A percentile compares a stretch with the other conserved stretches of the same genome.
These are phyloP conservation scores for Yponomeuta cagnagella DNA, from an alignment of 2,888 invertebrate genomes.

Conservation along the genomic window DNA sequence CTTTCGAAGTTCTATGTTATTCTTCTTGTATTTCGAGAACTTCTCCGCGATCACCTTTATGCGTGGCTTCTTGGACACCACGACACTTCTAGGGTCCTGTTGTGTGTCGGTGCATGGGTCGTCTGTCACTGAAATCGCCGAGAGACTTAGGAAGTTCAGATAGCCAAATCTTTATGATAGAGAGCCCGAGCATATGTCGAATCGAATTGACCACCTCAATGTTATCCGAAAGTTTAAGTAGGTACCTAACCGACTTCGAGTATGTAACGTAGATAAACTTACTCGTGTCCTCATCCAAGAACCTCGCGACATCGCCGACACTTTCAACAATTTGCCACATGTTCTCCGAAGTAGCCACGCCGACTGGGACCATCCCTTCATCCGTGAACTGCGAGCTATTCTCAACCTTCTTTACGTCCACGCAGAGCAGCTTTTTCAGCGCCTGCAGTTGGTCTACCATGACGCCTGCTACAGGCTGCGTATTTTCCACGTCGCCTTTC, in stretches of 20 bases:
- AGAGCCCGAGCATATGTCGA: neutral
- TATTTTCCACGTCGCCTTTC: neutral
- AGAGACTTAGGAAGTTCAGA: neutral
- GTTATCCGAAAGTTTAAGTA: neutral
- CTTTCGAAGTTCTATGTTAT: constrained; percentile 49
- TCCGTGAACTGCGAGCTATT: neutral
- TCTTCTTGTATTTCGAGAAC: constrained; percentile 45
- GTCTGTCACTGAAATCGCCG: neutral
- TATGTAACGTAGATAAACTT: neutral
- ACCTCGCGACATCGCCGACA: neutral
- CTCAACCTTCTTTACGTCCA: neutral
- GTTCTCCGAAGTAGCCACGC: neutral
- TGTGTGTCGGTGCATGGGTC: neutral
- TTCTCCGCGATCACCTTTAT: constrained; percentile 57
- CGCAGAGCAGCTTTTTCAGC: neutral
- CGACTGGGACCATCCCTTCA: neutral
- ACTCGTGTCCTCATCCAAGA: neutral
- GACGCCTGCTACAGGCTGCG: neutral
- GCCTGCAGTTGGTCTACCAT: neutral
- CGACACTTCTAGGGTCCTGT: constrained; percentile 21
- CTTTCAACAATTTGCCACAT: neutral
- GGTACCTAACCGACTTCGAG: neutral
- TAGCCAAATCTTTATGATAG: neutral
- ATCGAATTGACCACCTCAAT: neutral
- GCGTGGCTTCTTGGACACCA: constrained; percentile 46